These are phyloP conservation scores for Taeniopygia guttata DNA, from an alignment of 2,797 vertebrate species.

Conservation along the genomic window DNA sequence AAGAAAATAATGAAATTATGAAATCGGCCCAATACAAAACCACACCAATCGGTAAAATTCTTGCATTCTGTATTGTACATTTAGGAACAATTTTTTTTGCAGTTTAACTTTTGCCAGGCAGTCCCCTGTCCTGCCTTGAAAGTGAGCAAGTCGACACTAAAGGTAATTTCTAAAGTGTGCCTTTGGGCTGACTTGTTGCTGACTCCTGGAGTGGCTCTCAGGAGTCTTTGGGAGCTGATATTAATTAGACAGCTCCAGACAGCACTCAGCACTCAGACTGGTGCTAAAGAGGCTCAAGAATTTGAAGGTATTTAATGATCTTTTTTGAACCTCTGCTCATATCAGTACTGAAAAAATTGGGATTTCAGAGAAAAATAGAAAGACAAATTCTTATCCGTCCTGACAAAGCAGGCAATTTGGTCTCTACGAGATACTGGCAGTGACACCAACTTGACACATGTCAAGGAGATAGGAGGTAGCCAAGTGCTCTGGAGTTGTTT, in stretches of 20 bases:
- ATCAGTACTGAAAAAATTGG: not conserved
- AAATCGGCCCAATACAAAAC: not conserved
- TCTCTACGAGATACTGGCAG: not conserved
- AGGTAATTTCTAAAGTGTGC: not conserved
- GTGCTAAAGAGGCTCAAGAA: not conserved
- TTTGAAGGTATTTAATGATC: not conserved
- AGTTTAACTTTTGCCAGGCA: not conserved
- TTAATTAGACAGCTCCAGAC: not conserved
- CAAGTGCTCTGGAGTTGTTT: conserved; percentile 20
- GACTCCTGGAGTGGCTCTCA: not conserved
- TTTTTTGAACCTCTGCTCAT: not conserved
- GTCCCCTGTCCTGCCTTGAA: not conserved
- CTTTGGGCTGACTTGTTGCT: not conserved
- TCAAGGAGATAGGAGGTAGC: conserved; percentile 23
- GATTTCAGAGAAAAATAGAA: not conserved
- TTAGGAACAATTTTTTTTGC: not conserved
- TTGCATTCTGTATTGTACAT: not conserved
- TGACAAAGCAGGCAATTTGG: not conserved
- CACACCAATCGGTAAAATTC: not conserved
- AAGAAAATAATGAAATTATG: conserved; percentile 49
- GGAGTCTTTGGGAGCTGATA: not conserved
- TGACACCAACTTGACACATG: not conserved
- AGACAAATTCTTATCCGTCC: not conserved
- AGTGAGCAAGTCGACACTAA: not conserved
- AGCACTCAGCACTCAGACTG: not conserved